Evolutionary conservation across 2,797 vertebrate species (phyloP), one percentile per base, ranked within the genome.

Genomic region (Psittacula echo): DNA sequence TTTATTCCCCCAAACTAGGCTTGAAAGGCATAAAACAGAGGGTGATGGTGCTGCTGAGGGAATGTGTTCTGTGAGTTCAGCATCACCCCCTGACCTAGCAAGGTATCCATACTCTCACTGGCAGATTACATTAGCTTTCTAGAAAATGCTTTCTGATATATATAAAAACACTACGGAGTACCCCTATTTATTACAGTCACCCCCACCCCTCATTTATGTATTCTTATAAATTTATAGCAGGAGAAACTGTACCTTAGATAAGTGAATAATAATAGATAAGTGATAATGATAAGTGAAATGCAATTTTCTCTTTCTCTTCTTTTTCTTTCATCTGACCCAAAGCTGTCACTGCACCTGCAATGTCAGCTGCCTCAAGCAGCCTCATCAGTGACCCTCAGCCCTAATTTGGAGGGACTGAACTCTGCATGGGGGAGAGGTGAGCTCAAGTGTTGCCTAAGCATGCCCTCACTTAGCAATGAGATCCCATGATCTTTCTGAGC

Each of bases 391-490:
- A 94, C 70, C 34, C 73, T 84, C 73, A 78, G 66, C 50, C 71
- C 92, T 93, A 84, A 89, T 79, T 82, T 92, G 64, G 71, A 95
- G 81, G 74, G 61, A 95, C 70, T 64, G 85, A 93, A 81, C 78
- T 48, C 54, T 76, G 67, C 87, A 66, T 42, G 85, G 60, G 85
- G 47, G 80, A 96, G 56, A 96, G 94, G 84, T 93, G 86, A 96
- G 50, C 42, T 60, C 80, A 90, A 86, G 66, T 62, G 67, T 61
- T 78, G 70, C 64, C 67, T 92, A 89, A 93, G 71, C 77, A 62
- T 92, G 87, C 85, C 71, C 74, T 29, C 72, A 45, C 77, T 90
- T 70, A 73, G 58, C 74, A 82, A 70, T 87, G 74, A 85, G 94
- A 89, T 58, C 42, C 50, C 50, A 11, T 87, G 48, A 22, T 93